Conservation (phyloP, 2,113 vertebrate genomes). For the Myxocyprinus asiaticus region DNA sequence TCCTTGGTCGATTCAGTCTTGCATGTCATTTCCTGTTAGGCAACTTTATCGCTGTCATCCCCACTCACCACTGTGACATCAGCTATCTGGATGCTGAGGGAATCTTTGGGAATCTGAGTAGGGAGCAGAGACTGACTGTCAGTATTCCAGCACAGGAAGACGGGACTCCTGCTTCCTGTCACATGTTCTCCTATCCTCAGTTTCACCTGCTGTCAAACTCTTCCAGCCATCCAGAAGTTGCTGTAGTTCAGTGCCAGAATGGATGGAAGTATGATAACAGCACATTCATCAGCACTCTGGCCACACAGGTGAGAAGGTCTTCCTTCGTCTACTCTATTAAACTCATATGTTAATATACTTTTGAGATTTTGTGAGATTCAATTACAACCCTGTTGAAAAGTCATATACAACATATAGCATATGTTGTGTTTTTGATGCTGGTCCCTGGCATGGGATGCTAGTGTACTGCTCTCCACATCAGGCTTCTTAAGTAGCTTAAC, state of each 20-base stretch:
- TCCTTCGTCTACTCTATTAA: no score
- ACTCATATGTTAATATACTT: no score
- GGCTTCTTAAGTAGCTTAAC: no score
- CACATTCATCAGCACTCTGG: slow-evolving; percentile 82
- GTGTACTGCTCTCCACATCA: no score
- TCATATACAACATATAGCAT: no score
- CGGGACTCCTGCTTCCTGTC: slow-evolving; percentile 75
- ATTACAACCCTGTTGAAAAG: neutral
- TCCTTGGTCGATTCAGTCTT: slow-evolving; percentile 69
- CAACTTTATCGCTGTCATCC: slow-evolving; percentile 50
- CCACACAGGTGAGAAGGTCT: slow-evolving; percentile 77
- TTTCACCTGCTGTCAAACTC: slow-evolving; percentile 71
- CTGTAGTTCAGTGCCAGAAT: slow-evolving; percentile 69
- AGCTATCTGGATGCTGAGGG: slow-evolving; percentile 52
- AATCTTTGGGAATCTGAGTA: slow-evolving; percentile 71
- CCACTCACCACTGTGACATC: slow-evolving; percentile 49
- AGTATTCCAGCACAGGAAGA: slow-evolving; percentile 71
- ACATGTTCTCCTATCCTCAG: slow-evolving; percentile 77
- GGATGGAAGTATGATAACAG: slow-evolving; percentile 84
- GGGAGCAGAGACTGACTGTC: slow-evolving; percentile 68
- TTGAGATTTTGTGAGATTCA: no score
- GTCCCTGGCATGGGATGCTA: no score
- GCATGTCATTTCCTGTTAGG: slow-evolving; percentile 49
- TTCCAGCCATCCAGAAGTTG: slow-evolving; percentile 47
- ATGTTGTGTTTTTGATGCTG: no score